A percentile compares a stretch with the other conserved stretches of the same genome.
These are phyloP conservation scores for Rhea americana DNA, from an alignment of 2,113 vertebrate genomes.

Conservation along the genomic window DNA sequence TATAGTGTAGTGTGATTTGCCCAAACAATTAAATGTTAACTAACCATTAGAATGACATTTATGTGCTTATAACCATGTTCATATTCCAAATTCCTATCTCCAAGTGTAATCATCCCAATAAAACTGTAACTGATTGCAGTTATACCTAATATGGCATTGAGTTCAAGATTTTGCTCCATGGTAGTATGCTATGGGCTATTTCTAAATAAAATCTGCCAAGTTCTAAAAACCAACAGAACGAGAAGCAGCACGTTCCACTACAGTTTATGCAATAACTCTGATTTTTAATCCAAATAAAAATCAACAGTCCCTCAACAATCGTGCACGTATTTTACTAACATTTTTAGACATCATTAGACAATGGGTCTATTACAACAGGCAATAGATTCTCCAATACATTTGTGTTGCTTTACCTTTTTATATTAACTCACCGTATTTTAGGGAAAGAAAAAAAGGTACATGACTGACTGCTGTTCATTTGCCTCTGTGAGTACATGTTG, in stretches of 20 bases:
- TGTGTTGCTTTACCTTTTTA: neutral
- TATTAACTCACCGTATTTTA: neutral
- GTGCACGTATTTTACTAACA: neutral
- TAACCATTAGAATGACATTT: neutral
- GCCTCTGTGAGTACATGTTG: neutral
- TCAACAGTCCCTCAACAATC: neutral
- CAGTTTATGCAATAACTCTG: neutral
- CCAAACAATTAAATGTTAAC: neutral
- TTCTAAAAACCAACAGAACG: neutral
- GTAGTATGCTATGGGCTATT: slow-evolving; percentile 28
- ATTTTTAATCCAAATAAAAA: neutral
- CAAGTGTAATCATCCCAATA: slow-evolving; percentile 17
- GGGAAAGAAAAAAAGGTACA: neutral
- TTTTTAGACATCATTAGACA: neutral
- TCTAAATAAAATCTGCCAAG: slow-evolving; percentile 33
- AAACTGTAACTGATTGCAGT: slow-evolving; percentile 10
- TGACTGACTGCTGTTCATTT: neutral
- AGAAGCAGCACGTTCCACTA: neutral
- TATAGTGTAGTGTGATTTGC: neutral
- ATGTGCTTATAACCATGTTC: neutral
- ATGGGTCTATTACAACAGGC: no score
- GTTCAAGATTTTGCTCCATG: neutral
- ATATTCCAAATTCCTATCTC: slow-evolving; percentile 34
- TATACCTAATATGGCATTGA: slow-evolving; percentile 62
- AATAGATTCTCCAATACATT: neutral